Conservation (phyloP, 2,113 vertebrate genomes). For the Mesembrinibis cayennensis region DNA sequence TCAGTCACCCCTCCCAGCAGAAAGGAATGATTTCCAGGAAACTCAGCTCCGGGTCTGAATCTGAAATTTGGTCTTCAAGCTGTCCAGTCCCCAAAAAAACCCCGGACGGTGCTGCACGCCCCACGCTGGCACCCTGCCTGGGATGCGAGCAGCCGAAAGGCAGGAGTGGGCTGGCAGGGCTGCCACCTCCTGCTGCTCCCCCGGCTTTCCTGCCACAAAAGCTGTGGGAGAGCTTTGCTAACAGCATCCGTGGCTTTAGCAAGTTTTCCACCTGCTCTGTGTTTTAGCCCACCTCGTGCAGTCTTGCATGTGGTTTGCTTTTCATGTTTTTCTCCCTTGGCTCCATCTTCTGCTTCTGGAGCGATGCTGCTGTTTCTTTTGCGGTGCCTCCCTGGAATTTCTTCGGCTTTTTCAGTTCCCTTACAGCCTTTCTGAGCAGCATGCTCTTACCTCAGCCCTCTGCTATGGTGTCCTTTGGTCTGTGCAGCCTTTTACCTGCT, state of each 20-base stretch:
- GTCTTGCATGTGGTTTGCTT: neutral
- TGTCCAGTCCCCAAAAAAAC: neutral
- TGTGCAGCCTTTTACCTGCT: neutral
- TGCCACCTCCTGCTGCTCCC: neutral
- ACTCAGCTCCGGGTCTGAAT: accelerated
- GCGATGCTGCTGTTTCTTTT: neutral
- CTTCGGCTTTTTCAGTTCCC: neutral
- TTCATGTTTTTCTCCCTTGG: accelerated
- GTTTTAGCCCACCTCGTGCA: neutral
- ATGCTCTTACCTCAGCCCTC: neutral
- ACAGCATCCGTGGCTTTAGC: neutral
- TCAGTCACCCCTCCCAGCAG: accelerated
- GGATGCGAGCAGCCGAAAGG: neutral
- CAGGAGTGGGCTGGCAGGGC: neutral
- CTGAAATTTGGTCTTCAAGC: neutral
- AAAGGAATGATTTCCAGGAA: neutral
- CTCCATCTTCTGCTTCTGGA: accelerated
- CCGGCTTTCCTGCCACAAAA: neutral
- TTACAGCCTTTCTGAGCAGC: neutral
- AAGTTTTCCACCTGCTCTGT: neutral
- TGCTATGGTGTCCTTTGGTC: neutral
- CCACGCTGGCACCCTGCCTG: neutral
- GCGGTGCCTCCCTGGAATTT: accelerated
- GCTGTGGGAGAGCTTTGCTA: neutral
- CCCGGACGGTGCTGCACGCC: accelerated